Base-by-base conservation (phyloP, 2,113 vertebrate genomes). In the Lucifuga dentata region DNA sequence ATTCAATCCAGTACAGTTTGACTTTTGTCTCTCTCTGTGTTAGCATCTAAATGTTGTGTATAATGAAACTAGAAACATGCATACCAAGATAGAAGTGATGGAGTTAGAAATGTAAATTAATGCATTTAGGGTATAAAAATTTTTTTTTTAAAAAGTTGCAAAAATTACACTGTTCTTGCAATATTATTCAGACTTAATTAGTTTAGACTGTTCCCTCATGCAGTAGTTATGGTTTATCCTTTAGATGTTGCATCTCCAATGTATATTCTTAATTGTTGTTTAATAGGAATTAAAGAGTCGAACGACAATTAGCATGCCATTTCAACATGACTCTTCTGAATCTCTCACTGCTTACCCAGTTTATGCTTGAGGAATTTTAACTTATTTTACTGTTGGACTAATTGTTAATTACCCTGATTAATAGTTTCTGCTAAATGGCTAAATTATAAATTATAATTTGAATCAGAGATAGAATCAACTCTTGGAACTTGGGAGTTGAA, bases 251-350 rank as follows among this genome's bases (percentile, higher is more conserved):
- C 8, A 0, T 73, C 75, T 73, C 52, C 11, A 61, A 74, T 66
- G 61, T 66, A 71, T 55, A 68, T 68, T 63, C 76, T 45, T 85
- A 67, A 73, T 81, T 72, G 66, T 41, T n/a, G 66, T 75, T 83
- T 75, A 56, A 80, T 73, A 59, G 51, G 61, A 85, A 75, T 79
- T 55, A 80, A 79, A 56, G 68, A 78, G 51, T 72, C 65, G 20
- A 68, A 70, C 50, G 56, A 58, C 72, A 83, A 72, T 85, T 66
- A 73, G 51, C 24, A 49, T 16, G 17, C 49, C 70, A 63, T 49
- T 68, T 84, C 51, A 23, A 55, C 44, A 21, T 17, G 21, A 24
- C 56, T 49, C 36, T 29, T n/a, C 59, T 45, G 85, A 76, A 82
- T 70, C 76, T 78, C 57, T 36, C 23, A 23, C 62, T 62, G 23